Conservation (phyloP, 2,888 invertebrate species). For the Rugalucina vietnamica region DNA sequence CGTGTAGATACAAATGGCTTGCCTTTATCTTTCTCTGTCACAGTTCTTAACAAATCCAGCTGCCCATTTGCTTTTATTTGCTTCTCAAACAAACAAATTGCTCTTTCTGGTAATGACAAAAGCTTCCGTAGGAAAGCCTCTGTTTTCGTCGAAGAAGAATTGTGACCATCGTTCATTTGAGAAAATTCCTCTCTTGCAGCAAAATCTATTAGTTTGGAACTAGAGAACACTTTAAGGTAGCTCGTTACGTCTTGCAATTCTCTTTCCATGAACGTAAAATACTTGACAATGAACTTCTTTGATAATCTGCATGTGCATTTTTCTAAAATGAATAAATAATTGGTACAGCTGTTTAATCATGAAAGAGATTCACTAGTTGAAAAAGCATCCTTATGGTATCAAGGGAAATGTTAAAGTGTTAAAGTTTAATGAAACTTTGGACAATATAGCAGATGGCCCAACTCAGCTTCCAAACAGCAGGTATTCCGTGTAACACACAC, state of each 20-base stretch:
- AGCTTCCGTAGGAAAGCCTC: not conserved
- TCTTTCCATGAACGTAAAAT: not conserved
- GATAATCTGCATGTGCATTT: not conserved
- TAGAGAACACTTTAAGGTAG: not conserved
- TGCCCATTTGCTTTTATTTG: not conserved
- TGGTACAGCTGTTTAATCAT: no score
- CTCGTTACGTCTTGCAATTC: not conserved
- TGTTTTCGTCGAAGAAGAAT: not conserved
- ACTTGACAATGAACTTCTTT: not conserved
- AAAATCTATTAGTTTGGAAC: not conserved
- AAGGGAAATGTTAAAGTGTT: no score
- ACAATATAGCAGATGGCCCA: no score
- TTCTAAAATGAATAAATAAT: not conserved
- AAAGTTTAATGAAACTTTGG: no score
- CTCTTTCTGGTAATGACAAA: not conserved
- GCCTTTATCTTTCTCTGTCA: no score
- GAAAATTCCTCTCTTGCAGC: not conserved
- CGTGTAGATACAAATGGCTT: no score
- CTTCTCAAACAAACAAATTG: not conserved
- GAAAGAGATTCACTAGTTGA: no score
- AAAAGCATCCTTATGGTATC: no score
- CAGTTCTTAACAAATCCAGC: not conserved
- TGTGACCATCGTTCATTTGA: not conserved
- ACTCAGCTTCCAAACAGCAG: no score
- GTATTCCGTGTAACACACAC: no score